These are phyloP conservation scores for Aptenodytes patagonicus DNA, from an alignment of 2,113 vertebrate species.

Conservation along the genomic window DNA sequence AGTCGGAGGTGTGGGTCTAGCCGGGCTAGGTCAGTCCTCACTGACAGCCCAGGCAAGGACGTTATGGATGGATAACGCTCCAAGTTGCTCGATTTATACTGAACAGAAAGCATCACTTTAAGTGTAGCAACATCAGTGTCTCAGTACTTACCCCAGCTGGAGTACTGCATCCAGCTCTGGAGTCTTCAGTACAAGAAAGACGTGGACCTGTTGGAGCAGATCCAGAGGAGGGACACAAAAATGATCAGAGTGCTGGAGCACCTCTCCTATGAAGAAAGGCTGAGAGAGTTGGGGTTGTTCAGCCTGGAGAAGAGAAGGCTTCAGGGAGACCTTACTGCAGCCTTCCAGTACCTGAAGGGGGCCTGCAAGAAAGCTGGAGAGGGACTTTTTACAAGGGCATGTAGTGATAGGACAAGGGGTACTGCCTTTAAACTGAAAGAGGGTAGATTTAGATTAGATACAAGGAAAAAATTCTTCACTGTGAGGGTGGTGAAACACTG, in stretches of 20 bases:
- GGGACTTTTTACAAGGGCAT: background rate
- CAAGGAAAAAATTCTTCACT: background rate
- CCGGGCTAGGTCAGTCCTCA: background rate
- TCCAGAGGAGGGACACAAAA: background rate
- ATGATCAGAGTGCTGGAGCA: background rate
- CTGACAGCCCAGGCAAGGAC: background rate
- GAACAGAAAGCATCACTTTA: background rate
- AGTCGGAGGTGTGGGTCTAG: background rate
- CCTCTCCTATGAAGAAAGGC: background rate
- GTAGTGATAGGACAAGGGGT: background rate
- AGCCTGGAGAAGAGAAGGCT: background rate
- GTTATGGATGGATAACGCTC: fast-evolving
- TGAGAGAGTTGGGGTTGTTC: background rate
- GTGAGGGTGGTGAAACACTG: background rate
- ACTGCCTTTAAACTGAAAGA: background rate
- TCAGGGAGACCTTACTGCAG: background rate
- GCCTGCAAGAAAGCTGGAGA: background rate
- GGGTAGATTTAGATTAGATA: background rate
- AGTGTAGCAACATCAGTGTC: background rate
- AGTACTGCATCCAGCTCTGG: background rate
- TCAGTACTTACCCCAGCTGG: background rate
- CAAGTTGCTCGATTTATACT: background rate
- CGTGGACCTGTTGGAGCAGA: background rate
- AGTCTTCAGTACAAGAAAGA: background rate
- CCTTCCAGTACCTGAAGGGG: background rate